Evolutionary conservation across 92 coral and sea anemone species (phyloP), one percentile per base, ranked within the genome.

Genomic region (Porites rus): DNA sequence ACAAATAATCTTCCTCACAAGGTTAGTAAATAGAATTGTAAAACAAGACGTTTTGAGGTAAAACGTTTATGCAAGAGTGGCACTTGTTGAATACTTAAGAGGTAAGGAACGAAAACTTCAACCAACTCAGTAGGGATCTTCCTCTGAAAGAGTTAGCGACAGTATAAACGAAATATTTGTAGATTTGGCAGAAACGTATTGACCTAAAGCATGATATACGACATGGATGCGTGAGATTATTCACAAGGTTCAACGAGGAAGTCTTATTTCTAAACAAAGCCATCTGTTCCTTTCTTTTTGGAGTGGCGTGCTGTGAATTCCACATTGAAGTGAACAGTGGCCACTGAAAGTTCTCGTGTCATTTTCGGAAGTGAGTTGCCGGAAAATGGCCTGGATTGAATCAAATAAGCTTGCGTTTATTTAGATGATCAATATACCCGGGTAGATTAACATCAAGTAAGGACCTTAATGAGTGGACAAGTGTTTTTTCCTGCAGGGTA

Each of bases 401-500:
- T 76, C 69, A 76, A 25, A 62, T 8, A 9, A 9, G 11, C 61
- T 75, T 76, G 80, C 79, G 65, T 65, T 75, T 75, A 19, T 64
- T 52, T 76, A 51, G 80, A 60, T 16, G 6, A 25, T 17, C 50
- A 76, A 76, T 53, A 31, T 22, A 58, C 25, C 61, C 22, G 17
- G 21, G 24, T 14, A 65, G 80, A 76, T 76, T 60, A 25, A 76
- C 68, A 61, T 76, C 24, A 59, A 59, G 62, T 76, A 25, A 59
- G 60, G 69, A 60, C 80, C 53, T 61, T 59, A 68, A 76, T 28
- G 20, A 76, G 22, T n/a, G 80, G 68, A 28, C 80, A 38, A 56
- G 69, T 46, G 25, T 59, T 60, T 60, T 59, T 24, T 46, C 16
- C 24, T 51, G 19, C 80, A 21, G 58, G 62, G 2, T 51, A 59